These are phyloP conservation scores for Salarias fasciatus DNA, from an alignment of 2,797 vertebrate species.

Conservation along the genomic window DNA sequence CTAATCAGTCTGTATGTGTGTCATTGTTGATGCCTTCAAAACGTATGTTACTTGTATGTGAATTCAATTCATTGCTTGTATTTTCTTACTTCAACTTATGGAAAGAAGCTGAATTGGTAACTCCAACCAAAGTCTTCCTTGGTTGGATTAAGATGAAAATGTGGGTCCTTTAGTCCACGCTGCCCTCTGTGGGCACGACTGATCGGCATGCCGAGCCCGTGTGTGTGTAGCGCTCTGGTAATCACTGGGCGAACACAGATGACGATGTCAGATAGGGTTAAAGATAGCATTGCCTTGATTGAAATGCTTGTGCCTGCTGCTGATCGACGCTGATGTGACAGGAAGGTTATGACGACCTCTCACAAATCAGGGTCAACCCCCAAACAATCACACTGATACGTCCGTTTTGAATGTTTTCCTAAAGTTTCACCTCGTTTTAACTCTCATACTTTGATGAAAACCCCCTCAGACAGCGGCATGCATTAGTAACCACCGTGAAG, in stretches of 20 bases:
- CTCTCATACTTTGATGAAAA: slow-evolving; percentile 20
- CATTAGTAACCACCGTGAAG: slow-evolving; percentile 29
- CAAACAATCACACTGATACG: slow-evolving; percentile 20
- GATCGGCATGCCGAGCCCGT: background rate
- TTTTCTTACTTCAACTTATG: too few species aligned
- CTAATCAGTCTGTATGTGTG: too few species aligned
- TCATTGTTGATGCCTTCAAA: too few species aligned
- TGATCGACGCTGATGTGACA: slow-evolving; percentile 56
- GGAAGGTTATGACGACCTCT: slow-evolving; percentile 48
- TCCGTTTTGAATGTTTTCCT: too few species aligned
- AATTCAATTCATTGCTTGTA: too few species aligned
- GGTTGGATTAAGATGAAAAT: too few species aligned
- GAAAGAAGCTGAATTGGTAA: too few species aligned
- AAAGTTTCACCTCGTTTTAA: slow-evolving; percentile 21
- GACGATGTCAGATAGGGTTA: slow-evolving; percentile 59
- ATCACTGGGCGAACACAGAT: slow-evolving; percentile 60
- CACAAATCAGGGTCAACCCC: background rate
- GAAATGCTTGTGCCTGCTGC: slow-evolving; percentile 39
- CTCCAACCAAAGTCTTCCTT: too few species aligned
- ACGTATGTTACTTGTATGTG: too few species aligned
- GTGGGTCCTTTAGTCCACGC: too few species aligned
- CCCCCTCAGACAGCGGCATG: slow-evolving; percentile 6
- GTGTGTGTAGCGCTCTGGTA: slow-evolving; percentile 11
- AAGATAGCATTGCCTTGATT: slow-evolving; percentile 59
- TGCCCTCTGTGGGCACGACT: too few species aligned